Conservation (phyloP, 2,113 vertebrate species). For the Rhadina sibilatrix region DNA sequence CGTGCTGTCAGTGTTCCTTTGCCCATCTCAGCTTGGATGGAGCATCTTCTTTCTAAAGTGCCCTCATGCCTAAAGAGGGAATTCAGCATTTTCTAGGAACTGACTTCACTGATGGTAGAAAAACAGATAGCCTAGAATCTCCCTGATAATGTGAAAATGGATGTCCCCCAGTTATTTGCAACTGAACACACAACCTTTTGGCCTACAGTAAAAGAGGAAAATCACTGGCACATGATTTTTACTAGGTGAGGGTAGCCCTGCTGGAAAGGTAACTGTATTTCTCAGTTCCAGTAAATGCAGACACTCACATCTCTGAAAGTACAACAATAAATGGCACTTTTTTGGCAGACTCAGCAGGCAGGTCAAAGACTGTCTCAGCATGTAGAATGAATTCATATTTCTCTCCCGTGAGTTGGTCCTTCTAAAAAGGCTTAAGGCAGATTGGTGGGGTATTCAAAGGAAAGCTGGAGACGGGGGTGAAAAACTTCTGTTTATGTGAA, state of each 20-base stretch:
- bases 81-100: background rate
- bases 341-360: conserved; percentile 54
- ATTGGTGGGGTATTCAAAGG: conserved; percentile 56
- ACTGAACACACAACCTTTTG: background rate
- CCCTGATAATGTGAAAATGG: background rate
- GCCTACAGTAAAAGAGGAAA: background rate
- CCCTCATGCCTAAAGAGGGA: background rate
- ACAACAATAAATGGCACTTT: conserved; percentile 45
- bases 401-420: conserved; percentile 33
- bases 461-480: background rate
- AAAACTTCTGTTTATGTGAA: conserved; percentile 9
- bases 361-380: conserved; percentile 60
- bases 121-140: background rate
- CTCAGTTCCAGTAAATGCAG: conserved; percentile 28
- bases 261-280: conserved; percentile 16
- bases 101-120: background rate
- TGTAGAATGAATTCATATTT: conserved; percentile 33
- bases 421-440: conserved; percentile 56
- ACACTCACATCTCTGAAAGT: background rate
- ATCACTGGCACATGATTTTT: background rate
- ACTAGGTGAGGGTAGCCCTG: background rate
- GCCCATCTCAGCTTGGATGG: background rate
- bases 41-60: background rate
- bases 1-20: background rate
- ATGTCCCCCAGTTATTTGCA: background rate